A percentile compares a stretch with the other conserved stretches of the same genome.
These are phyloP conservation scores for Metopolophium dirhodum DNA, from an alignment of 1,140 invertebrate genomes.

Conservation along the genomic window DNA sequence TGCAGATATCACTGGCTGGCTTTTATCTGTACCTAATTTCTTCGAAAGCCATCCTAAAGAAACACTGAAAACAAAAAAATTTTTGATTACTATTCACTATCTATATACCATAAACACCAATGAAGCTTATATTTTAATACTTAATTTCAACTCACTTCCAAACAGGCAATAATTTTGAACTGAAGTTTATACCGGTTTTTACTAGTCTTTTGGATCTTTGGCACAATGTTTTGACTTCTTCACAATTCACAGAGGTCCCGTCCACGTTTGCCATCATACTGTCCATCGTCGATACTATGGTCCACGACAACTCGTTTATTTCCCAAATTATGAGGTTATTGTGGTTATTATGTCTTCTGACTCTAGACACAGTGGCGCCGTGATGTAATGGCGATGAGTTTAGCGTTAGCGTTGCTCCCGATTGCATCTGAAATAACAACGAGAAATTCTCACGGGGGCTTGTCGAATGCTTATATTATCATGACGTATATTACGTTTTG, in stretches of 20 bases:
- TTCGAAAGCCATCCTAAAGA: slow-evolving; percentile 50
- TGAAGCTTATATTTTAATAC: neutral
- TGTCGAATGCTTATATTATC: neutral
- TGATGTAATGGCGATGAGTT: neutral
- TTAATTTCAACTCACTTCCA: slow-evolving; percentile 34
- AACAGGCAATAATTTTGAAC: slow-evolving; percentile 32
- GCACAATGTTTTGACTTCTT: slow-evolving; percentile 6
- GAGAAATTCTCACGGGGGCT: neutral
- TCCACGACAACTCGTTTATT: slow-evolving; percentile 44
- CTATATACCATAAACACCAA: neutral
- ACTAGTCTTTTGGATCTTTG: slow-evolving; percentile 2
- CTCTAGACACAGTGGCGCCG: neutral
- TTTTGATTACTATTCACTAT: neutral
- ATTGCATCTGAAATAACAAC: neutral
- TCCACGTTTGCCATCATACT: slow-evolving; percentile 33
- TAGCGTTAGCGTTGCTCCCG: neutral
- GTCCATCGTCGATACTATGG: neutral
- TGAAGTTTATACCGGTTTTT: slow-evolving; percentile 36
- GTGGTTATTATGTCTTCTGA: neutral
- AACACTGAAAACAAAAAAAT: slow-evolving; percentile 39
- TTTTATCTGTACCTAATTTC: slow-evolving; percentile 42
- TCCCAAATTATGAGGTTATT: neutral
- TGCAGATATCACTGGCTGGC: slow-evolving; percentile 43
- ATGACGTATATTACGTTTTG: neutral
- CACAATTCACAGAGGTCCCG: neutral